Base-by-base conservation (phyloP, 2,113 vertebrate genomes). In the Engystomops pustulosus region DNA sequence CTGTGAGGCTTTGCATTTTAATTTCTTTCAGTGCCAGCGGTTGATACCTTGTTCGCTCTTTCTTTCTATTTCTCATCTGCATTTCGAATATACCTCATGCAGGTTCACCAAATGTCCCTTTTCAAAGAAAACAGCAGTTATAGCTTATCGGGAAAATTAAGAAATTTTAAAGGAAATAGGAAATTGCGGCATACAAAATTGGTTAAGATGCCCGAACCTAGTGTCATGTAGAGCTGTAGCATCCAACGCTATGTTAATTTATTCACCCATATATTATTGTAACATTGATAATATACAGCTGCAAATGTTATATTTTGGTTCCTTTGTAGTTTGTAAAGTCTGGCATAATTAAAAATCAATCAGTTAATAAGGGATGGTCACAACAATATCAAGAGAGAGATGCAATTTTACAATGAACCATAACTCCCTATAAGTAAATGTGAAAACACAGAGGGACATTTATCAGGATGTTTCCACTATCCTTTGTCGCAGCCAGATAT, bases 61-160 rank as follows among this genome's bases (percentile, higher is more conserved):
- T 34, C 44, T 34, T 83, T 83, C 47, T 49, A 83, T 83, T 49
- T 76, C 81, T 77, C 71, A 67, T 83, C 81, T 83, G 58, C 71
- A 76, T 76, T 36, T 83, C 12, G 41, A 67, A 76, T 75, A 83
- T 76, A 83, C 81, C 71, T 83, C 71, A 83, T 30, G 81, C 81
- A 76, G 81, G 71, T 83, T 76, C 55, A 67, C 81, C 81, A 83
- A 76, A 74, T 83, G 81, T 76, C 81, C 58, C 53, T 65, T 47
- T 51, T 67, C 71, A 76, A 83, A 44, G 36, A 77, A 83, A 76
- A 83, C 71, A 83, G 72, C 81, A 76, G 30, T 62, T 67, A 34
- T 30, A 44, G 18, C 55, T 76, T 83, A 76, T 75, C 20, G 51
- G 58, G 58, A 76, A 83, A 83, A 83, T 76, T 83, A 76, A 3